Evolutionary conservation across 2,113 vertebrate genomes (phyloP), one percentile per base, ranked within the genome.

Genomic region (Notiomystis cincta): DNA sequence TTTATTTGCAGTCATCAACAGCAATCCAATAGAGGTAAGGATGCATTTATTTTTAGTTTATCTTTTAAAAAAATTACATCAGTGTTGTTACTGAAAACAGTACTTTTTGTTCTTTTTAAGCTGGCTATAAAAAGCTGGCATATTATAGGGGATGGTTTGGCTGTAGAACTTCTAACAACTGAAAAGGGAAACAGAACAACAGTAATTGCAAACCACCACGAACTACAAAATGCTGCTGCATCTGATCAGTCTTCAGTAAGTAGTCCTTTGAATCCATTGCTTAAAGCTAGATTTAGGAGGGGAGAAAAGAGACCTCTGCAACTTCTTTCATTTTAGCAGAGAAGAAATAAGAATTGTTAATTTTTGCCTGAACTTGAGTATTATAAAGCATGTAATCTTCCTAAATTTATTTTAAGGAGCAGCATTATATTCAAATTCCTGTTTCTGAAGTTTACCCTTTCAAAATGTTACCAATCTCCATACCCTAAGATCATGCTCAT

Each of bases 1-100:
- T 96, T 97, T 98, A 83, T 99, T 99, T 97, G 98, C 98, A 93
- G 98, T 99, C 90, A 96, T 99, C 93, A 99, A 99, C 98, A 99
- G 99, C 97, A 99, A 99, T 96, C 99, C 99, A 6, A 99, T 99
- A 97, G 99, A 99, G 99, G 99, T 98, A 97, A 97, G 83, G 61
- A 58, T 79, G 48, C 24, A 62, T 91, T 81, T 72, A 48, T 51
- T 88, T 88, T 81, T 91, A 86, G 61, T 72, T 96, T 90, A 81
- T 76, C 24, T 94, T 87, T 75, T 13, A 8, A 31, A 87, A 89
- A 81, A 40, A 51, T 88, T 69, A 7, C 47, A 3, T 60, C 31
- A 69, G 4, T 78, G 13, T 82, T 95, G 48, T 77, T 94, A 56
- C 95, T 94, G 72, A 96, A 95, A 78, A 89, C 17, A 47, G 38